Conservation (phyloP, 23 tunicate genomes). For the Halocynthia aurantium region DNA sequence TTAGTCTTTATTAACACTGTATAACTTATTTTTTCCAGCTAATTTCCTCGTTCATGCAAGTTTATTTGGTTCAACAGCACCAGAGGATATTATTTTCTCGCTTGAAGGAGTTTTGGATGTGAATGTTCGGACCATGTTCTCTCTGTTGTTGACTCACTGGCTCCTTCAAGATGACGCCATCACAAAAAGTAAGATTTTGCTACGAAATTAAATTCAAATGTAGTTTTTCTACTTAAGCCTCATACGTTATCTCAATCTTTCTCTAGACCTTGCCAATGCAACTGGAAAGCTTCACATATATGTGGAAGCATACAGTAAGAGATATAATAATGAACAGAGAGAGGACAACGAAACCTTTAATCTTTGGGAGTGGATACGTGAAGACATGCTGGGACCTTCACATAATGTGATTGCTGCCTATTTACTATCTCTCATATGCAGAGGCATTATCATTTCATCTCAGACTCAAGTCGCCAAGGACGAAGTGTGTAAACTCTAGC, state of each 20-base stretch:
- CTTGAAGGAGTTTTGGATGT: conserved; percentile 17
- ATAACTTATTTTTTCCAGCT: conserved; percentile 4
- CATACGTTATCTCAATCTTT: neutral
- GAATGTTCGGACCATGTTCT: conserved; percentile 15
- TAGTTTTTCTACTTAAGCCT: neutral
- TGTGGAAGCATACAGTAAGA: conserved; percentile 28
- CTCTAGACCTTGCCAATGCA: conserved; percentile 1
- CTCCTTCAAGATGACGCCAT: conserved; percentile 9
- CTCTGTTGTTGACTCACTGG: conserved; percentile 30
- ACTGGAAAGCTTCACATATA: conserved; percentile 8
- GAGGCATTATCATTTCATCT: conserved; percentile 28
- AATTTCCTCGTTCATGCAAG: conserved; percentile 37
- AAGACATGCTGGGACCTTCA: conserved; percentile 48
- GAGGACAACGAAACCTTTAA: neutral
- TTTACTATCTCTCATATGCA: conserved; percentile 31
- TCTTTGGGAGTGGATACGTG: conserved; percentile 56
- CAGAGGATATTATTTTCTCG: conserved; percentile 33
- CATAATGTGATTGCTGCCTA: conserved; percentile 28
- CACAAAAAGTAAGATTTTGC: conserved; percentile 11
- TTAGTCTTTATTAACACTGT: neutral
- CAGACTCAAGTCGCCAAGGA: conserved; percentile 10
- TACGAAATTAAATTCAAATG: neutral
- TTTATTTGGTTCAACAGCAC: conserved; percentile 29
- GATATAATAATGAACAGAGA: neutral
- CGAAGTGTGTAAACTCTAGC: neutral